Conservation (phyloP, 2,888 invertebrate species). For the Nemotelus pantherinus region DNA sequence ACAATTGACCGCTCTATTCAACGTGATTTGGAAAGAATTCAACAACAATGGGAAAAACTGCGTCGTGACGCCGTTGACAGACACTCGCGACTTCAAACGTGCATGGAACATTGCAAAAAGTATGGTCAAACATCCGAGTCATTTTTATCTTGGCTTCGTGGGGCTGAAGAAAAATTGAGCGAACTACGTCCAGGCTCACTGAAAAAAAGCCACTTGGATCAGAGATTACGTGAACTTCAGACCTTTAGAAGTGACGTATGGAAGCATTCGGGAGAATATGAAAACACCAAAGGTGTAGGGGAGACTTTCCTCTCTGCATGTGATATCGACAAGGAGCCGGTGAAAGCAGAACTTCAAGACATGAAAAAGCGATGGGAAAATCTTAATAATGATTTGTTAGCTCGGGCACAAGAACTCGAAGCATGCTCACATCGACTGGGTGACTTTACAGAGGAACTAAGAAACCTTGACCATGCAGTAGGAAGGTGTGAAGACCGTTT, state of each 20-base stretch:
- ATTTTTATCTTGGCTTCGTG: constrained; percentile 88
- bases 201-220: constrained; percentile 86
- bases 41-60: constrained; percentile 91
- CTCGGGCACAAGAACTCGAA: constrained; percentile 69
- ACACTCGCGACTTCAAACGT: constrained; percentile 86
- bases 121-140: constrained; percentile 86
- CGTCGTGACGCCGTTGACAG: constrained; percentile 88
- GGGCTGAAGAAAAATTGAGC: constrained; percentile 85
- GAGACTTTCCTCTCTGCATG: constrained; percentile 89
- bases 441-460: constrained; percentile 85
- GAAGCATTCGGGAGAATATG: constrained; percentile 92
- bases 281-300: constrained; percentile 85
- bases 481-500: constrained; percentile 90
- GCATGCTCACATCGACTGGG: constrained; percentile 82
- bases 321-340: constrained; percentile 90
- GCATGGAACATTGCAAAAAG: constrained; percentile 91
- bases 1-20: constrained; percentile 71
- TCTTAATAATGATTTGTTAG: constrained; percentile 78
- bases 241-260: constrained; percentile 91
- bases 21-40: constrained; percentile 87
- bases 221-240: constrained; percentile 87
- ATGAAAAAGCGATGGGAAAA: constrained; percentile 92
- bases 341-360: constrained; percentile 81
- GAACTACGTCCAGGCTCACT: constrained; percentile 81
- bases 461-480: constrained; percentile 85